Percentiles rank a stretch among this genome's conserved stretches.
Evolutionary conservation across 2,888 invertebrate species (phyloP).

Genomic region (Chrysolina americana): DNA sequence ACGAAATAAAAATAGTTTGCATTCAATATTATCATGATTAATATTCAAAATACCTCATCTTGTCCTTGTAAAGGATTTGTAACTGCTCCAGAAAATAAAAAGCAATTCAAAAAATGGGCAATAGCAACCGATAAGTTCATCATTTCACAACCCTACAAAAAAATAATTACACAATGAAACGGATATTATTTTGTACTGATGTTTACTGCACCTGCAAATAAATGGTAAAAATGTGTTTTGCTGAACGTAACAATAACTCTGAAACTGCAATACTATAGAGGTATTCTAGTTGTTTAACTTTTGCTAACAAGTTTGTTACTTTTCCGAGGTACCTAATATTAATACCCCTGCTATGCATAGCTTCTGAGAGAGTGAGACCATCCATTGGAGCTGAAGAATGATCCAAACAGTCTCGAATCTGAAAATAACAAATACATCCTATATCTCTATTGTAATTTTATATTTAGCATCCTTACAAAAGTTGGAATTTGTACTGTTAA

Average conservation of each 20-base stretch:
- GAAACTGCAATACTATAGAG: constrained; percentile 90
- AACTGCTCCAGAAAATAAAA: constrained; percentile 84
- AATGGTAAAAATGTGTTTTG: constrained; percentile 93
- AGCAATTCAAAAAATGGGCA: constrained; percentile 97
- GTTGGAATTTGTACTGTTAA: constrained; percentile 94
- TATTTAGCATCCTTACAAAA: constrained; percentile 77
- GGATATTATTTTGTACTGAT: constrained; percentile 7
- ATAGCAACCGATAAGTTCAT: constrained; percentile 93
- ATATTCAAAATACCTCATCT: constrained; percentile 74
- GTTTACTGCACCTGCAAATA: constrained; percentile 83
- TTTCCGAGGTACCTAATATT: constrained; percentile 97
- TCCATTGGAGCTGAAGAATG: constrained; percentile 96
- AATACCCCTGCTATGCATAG: constrained; percentile 95
- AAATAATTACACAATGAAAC: constrained; percentile 12
- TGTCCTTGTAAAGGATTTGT: constrained; percentile 78
- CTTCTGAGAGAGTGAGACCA: constrained; percentile 92
- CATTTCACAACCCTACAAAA: constrained; percentile 82
- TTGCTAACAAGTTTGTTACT: constrained; percentile 84
- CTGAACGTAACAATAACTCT: constrained; percentile 91
- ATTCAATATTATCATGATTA: neutral
- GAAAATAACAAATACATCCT: constrained; percentile 38
- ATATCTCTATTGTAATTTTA: neutral
- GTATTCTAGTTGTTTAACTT: constrained; percentile 87
- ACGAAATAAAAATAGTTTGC: constrained; percentile 1
- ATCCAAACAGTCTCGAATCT: constrained; percentile 92